phyloP scores from a whole-genome alignment of 2,113 vertebrate genomes.

The Atherinomorus stipes region DNA sequence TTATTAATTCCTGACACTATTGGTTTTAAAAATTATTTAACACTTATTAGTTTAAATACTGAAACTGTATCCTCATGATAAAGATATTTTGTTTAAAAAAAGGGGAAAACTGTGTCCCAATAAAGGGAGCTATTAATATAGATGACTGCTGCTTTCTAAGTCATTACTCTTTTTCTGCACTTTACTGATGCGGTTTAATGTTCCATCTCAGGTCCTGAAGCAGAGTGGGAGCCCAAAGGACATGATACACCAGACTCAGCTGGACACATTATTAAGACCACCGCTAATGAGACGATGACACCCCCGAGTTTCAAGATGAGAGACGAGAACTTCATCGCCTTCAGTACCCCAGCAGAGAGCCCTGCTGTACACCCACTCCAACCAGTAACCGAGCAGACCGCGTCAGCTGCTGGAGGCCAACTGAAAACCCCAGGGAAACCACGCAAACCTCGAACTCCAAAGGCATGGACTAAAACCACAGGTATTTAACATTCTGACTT shows the following conservation, averaged over 20 bases:
- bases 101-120: background rate
- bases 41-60: background rate
- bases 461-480: constrained; percentile 58
- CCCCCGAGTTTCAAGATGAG: constrained; percentile 62
- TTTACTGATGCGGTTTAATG: background rate
- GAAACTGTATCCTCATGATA: too few species aligned
- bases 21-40: background rate
- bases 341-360: constrained; percentile 67
- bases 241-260: constrained; percentile 64
- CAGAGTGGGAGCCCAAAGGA: constrained; percentile 42
- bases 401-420: constrained; percentile 18
- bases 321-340: constrained; percentile 65
- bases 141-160: background rate
- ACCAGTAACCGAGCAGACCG: constrained; percentile 43
- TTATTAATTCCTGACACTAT: background rate
- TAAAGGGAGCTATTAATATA: background rate
- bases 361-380: constrained; percentile 63
- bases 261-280: constrained; percentile 50
- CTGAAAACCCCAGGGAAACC: constrained; percentile 69
- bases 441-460: constrained; percentile 74
- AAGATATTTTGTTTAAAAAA: background rate
- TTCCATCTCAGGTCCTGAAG: constrained; percentile 52
- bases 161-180: background rate
- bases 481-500: constrained; percentile 45
- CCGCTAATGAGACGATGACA: constrained; percentile 51